phyloP scores from a whole-genome alignment of 2,113 vertebrate genomes.

The Pangasianodon hypophthalmus region DNA sequence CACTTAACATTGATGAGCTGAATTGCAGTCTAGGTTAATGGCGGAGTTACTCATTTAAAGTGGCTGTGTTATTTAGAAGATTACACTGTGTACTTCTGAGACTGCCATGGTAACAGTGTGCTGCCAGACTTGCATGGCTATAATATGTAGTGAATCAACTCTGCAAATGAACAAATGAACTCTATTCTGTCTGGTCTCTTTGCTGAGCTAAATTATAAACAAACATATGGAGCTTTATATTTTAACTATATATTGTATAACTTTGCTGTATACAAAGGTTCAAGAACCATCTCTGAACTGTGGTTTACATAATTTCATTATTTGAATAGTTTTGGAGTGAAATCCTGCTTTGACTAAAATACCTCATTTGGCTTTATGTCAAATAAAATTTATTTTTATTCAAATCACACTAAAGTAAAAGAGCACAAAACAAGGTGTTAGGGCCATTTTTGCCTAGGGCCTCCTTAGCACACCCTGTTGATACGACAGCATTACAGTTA shows the following conservation, averaged over 20 bases:
- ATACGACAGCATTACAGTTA: neutral
- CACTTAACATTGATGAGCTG: slow-evolving; percentile 23
- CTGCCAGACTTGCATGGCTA: slow-evolving; percentile 3
- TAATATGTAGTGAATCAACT: slow-evolving; percentile 2
- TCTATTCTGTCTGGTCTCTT: slow-evolving; percentile 1
- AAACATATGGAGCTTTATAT: neutral
- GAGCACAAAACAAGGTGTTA: neutral
- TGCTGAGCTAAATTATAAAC: neutral
- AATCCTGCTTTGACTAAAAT: neutral
- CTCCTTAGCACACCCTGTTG: neutral
- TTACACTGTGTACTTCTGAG: neutral
- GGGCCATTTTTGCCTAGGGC: neutral
- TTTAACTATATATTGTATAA: too few species aligned
- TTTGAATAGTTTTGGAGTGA: neutral
- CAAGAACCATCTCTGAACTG: neutral
- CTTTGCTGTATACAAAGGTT: neutral
- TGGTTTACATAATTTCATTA: neutral
- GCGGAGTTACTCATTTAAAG: neutral
- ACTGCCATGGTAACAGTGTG: slow-evolving; percentile 28
- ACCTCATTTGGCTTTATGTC: neutral
- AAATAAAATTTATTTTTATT: slow-evolving; percentile 7
- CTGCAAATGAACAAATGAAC: neutral
- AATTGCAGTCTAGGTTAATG: slow-evolving; percentile 11
- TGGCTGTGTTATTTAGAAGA: slow-evolving; percentile 1
- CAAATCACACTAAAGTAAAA: neutral